Evolutionary conservation across 1,140 invertebrate genomes (phyloP).

Genomic region (Ladona fulva): DNA sequence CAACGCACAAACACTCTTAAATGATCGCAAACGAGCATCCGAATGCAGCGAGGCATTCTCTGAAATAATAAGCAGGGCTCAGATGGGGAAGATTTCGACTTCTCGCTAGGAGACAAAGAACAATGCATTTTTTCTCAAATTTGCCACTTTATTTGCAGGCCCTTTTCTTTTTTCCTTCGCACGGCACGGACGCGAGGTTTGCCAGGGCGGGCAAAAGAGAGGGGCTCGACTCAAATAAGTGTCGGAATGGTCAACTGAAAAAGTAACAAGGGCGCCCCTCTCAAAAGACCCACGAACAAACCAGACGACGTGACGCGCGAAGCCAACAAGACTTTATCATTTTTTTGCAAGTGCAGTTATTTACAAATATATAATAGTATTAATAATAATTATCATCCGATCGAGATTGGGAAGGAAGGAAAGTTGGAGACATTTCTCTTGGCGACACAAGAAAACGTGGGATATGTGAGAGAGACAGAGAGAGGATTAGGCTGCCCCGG

Average conservation of each 20-base stretch:
- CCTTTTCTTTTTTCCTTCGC: not conserved
- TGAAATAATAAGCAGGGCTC: too few relatives aligned
- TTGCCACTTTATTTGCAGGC: conserved; percentile 4
- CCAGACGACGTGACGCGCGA: not conserved
- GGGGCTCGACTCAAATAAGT: not conserved
- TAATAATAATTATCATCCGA: conserved; percentile 9
- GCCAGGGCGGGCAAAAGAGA: not conserved
- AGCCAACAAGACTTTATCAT: conserved; percentile 1
- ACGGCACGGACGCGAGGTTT: not conserved
- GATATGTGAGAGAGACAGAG: not conserved
- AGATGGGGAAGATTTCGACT: too few relatives aligned
- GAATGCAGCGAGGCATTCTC: too few relatives aligned
- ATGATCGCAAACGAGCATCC: too few relatives aligned
- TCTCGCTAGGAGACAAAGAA: too few relatives aligned
- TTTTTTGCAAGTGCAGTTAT: conserved; percentile 10
- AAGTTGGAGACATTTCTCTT: not conserved
- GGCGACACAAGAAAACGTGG: not conserved
- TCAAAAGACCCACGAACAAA: not conserved
- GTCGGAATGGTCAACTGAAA: not conserved
- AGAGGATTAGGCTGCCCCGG: not conserved
- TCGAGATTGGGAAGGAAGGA: not conserved
- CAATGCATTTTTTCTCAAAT: not conserved
- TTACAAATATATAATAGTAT: conserved; percentile 11
- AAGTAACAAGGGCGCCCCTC: not conserved
- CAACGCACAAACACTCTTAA: too few relatives aligned